Evolutionary conservation across 2,888 invertebrate species (phyloP).

Genomic region (Bembecia ichneumoniformis): DNA sequence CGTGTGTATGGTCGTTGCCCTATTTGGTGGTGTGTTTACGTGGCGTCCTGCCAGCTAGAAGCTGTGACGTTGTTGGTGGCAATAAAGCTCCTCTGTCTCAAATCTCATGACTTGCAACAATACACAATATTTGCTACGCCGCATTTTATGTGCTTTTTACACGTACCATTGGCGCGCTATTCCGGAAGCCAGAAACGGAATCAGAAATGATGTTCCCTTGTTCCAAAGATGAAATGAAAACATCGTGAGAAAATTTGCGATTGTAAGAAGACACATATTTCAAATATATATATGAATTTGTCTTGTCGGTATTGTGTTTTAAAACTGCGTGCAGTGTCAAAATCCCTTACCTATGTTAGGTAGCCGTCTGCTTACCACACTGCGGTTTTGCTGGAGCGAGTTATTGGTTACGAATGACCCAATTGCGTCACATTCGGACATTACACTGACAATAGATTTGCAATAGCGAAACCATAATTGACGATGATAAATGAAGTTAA

Average conservation of each 20-base stretch:
- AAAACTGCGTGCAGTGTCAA: neutral
- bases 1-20: slow-evolving; percentile 59
- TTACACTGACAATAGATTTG: slow-evolving; percentile 53
- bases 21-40: slow-evolving; percentile 66
- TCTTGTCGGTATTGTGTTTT: too few relatives aligned
- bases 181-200: too few relatives aligned
- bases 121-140: neutral
- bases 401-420: slow-evolving; percentile 60
- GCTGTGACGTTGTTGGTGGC: slow-evolving; percentile 18
- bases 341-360: slow-evolving; percentile 12
- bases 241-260: too few relatives aligned
- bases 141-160: neutral
- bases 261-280: too few relatives aligned
- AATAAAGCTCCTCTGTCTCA: neutral
- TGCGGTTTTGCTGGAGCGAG: slow-evolving; percentile 50
- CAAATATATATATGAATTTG: too few relatives aligned
- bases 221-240: too few relatives aligned
- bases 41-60: slow-evolving; percentile 46
- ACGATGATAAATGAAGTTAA: neutral
- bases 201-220: too few relatives aligned
- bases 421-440: slow-evolving; percentile 53
- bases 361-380: slow-evolving; percentile 40
- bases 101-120: neutral
- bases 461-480: slow-evolving; percentile 26
- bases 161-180: neutral